phyloP scores from a whole-genome alignment of 2,888 invertebrate genomes.

The Lottia scabra region DNA sequence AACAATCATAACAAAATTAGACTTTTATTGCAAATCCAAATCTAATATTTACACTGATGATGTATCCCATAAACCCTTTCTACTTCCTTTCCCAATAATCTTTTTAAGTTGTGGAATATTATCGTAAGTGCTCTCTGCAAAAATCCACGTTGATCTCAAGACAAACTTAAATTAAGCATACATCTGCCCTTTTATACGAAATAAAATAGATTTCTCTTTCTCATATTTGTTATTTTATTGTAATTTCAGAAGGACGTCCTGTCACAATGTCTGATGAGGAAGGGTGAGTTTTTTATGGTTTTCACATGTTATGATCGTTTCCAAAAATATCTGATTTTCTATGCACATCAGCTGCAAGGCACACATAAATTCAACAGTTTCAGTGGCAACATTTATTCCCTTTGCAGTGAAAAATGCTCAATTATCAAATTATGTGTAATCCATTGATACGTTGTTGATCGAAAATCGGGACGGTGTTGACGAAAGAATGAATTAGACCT shows the following conservation, averaged over 20 bases:
- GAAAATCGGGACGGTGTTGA: no score
- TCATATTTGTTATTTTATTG: conserved; percentile 13
- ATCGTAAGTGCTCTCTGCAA: conserved; percentile 33
- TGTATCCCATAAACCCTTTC: not conserved
- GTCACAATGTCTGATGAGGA: conserved; percentile 67
- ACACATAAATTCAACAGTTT: no score
- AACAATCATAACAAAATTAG: no score
- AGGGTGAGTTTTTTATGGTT: conserved; percentile 58
- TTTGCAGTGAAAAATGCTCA: no score
- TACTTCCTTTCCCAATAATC: not conserved
- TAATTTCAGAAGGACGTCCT: conserved; percentile 57
- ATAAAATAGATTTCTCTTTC: not conserved
- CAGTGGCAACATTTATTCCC: no score
- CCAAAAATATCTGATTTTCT: no score
- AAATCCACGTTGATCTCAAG: conserved; percentile 9
- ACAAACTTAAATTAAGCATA: not conserved
- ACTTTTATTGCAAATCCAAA: not conserved
- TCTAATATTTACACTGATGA: not conserved
- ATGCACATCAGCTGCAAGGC: no score
- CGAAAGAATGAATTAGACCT: no score
- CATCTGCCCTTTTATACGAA: not conserved
- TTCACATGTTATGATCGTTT: no score
- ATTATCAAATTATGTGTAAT: no score
- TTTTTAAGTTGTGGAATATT: conserved; percentile 28
- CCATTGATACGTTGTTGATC: no score